These are phyloP conservation scores for Climacteris rufus DNA, from an alignment of 2,113 vertebrate species.

Conservation along the genomic window DNA sequence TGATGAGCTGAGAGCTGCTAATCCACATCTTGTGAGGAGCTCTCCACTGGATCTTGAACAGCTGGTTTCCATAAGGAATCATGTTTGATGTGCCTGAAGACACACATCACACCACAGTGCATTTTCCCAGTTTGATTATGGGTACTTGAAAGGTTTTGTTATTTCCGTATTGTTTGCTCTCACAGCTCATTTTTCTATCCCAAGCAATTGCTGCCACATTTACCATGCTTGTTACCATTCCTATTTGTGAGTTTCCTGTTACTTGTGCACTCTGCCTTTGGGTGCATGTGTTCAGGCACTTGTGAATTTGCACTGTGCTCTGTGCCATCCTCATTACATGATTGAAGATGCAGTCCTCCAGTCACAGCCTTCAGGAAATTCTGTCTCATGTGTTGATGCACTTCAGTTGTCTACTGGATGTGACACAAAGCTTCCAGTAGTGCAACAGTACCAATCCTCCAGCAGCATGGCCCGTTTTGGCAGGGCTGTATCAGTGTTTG, in stretches of 20 bases:
- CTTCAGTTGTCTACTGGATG: not conserved
- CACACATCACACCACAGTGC: fast-evolving
- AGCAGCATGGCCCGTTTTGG: fast-evolving
- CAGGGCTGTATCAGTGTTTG: not conserved
- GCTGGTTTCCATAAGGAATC: not conserved
- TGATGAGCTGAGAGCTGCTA: not conserved
- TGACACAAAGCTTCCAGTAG: not conserved
- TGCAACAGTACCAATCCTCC: fast-evolving
- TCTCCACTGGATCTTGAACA: not conserved
- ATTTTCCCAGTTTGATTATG: not conserved
- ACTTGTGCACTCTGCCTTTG: no score
- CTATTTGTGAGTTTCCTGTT: no score
- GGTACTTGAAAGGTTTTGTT: not conserved
- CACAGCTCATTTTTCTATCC: not conserved
- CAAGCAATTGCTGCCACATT: fast-evolving
- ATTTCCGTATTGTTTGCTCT: not conserved
- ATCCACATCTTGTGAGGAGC: not conserved
- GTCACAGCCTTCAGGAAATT: not conserved
- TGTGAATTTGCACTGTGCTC: no score
- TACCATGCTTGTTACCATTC: no score
- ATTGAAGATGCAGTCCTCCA: not conserved
- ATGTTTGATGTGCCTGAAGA: not conserved
- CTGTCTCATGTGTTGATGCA: not conserved
- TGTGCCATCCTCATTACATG: fast-evolving
- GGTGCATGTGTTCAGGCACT: no score